These are phyloP conservation scores for Halichondria panicea DNA, from an alignment of 37 sponge, comb jelly and placozoan genomes.

Conservation along the genomic window DNA sequence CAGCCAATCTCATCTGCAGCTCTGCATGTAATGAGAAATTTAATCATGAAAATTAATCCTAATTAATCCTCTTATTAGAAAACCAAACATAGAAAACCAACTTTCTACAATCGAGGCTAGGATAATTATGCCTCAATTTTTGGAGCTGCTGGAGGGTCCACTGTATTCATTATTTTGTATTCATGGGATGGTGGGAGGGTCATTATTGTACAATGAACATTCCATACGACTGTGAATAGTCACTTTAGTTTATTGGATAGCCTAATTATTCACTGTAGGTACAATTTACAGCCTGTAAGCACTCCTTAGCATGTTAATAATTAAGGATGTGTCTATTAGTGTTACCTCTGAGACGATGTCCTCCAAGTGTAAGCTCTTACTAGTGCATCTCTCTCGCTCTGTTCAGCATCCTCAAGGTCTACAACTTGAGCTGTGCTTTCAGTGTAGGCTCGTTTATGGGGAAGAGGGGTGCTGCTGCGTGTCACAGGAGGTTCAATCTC, in stretches of 20 bases:
- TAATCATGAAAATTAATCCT: background rate
- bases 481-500: background rate
- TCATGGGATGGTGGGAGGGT: no score
- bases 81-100: no score
- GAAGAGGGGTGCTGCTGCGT: no score
- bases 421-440: background rate
- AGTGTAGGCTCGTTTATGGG: background rate
- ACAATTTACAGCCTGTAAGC: background rate
- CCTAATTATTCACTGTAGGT: background rate
- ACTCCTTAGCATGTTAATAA: no score
- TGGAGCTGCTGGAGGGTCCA: no score
- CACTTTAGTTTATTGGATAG: background rate
- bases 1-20: constrained; percentile 54
- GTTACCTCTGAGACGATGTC: constrained; percentile 40
- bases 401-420: background rate
- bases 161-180: no score
- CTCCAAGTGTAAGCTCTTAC: constrained; percentile 22
- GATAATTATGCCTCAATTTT: no score
- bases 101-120: no score
- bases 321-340: background rate
- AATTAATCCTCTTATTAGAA: no score
- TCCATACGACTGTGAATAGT: no score
- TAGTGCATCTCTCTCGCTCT: background rate
- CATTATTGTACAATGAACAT: no score
- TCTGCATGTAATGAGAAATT: constrained; percentile 6